Evolutionary conservation across 2,888 invertebrate species (phyloP), one percentile per base, ranked within the genome.

Genomic region (Cataglyphis albicans): DNA sequence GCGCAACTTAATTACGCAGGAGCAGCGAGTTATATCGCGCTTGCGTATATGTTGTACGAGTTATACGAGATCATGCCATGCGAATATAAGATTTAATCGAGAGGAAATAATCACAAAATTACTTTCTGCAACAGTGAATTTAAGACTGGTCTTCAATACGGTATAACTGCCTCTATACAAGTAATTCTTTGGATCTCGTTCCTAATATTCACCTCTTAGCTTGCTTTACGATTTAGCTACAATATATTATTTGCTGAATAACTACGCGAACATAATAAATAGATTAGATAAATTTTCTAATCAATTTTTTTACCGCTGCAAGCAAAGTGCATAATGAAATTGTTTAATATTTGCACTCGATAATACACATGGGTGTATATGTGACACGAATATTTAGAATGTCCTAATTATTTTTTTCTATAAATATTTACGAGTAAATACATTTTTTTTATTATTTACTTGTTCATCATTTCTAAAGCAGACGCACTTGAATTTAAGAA

Each of bases 91-190:
- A 72, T 72, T 72, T 80, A 67, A 80, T 80, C 78, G 59, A 72
- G 73, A 72, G 72, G 78, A 72, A 80, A 80, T 80, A 80, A 80
- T 80, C 78, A 35, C 72, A 55, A 70, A 80, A 52, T 80, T 72
- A 80, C 73, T 59, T 72, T 80, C 32, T 59, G 78, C 78, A 59
- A 72, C 57, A 38, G 59, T 72, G 73, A 80, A 80, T 72, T 80
- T 80, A 80, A 73, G 78, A 72, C 21, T 44, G 72, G 59, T 21
- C 55, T 55, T 68, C 76, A 68, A 76, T 68, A 76, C 29, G 78
- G 35, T 12, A 59, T 80, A 80, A 80, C 72, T 80, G 73, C 78
- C 32, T 72, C 25, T 72, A 29, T 80, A 59, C 21, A 72, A 35
- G 44, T 70, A 32, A 68, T 72, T 72, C 21, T 44, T 70, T 57